Percentiles rank a stretch among this genome's conserved stretches.
phyloP scores from a whole-genome alignment of 2,113 vertebrate genomes.

The Neofelis nebulosa region DNA sequence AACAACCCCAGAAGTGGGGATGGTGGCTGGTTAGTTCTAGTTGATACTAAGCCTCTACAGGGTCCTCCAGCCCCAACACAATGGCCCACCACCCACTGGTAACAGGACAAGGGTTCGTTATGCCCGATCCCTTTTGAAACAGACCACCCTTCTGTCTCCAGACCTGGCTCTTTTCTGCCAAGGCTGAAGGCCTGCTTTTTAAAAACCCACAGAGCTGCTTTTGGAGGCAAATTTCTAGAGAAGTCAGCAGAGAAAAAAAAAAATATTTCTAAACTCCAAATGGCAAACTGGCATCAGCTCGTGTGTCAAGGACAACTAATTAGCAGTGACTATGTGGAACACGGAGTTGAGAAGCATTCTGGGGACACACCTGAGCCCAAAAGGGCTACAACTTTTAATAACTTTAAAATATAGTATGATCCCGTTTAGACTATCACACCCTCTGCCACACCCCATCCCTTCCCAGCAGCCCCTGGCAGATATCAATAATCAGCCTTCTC shows the following conservation, averaged over 20 bases:
- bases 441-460: not conserved
- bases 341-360: not conserved
- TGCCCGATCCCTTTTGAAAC: not conserved
- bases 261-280: not conserved
- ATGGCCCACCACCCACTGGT: no score
- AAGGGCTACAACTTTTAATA: not conserved
- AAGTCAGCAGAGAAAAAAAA: not conserved
- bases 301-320: not conserved
- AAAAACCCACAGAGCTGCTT: not conserved
- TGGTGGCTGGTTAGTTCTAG: not conserved
- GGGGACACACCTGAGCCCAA: not conserved
- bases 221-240: not conserved
- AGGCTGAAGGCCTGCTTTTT: not conserved
- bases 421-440: not conserved
- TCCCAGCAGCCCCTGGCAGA: not conserved
- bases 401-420: not conserved
- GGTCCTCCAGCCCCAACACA: not conserved
- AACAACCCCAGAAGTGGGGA: not conserved
- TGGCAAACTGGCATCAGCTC: not conserved
- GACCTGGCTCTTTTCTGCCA: not conserved
- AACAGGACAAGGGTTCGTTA: not conserved
- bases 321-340: not conserved
- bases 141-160: not conserved
- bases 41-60: not conserved
- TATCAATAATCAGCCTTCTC: not conserved